Percentiles rank a stretch among this genome's conserved stretches.
These are phyloP conservation scores for Aleiodes sp. DNA, from an alignment of 1,140 invertebrate genomes.

Conservation along the genomic window DNA sequence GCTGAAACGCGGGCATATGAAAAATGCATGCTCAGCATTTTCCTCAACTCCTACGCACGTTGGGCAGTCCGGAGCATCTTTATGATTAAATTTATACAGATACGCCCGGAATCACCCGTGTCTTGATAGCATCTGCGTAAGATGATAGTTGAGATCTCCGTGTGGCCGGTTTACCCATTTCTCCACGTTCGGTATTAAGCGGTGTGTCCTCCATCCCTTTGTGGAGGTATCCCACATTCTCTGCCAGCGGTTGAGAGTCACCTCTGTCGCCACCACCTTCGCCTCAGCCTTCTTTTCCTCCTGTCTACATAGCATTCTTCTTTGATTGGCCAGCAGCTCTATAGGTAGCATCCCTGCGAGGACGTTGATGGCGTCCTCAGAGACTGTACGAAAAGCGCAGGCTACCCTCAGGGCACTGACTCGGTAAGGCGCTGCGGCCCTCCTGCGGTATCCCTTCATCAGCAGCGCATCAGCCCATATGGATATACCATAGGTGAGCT, in stretches of 20 bases:
- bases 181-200: constrained; percentile 33
- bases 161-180: constrained; percentile 33
- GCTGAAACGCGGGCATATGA: background rate
- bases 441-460: too few species aligned
- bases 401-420: constrained; percentile 31
- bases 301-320: background rate
- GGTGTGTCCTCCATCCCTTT: constrained; percentile 35
- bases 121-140: constrained; percentile 38
- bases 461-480: constrained; percentile 28
- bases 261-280: background rate
- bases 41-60: background rate
- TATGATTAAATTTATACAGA: constrained; percentile 5
- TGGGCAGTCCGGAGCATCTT: background rate
- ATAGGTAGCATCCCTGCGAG: constrained; percentile 37
- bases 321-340: constrained; percentile 29
- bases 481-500: too few species aligned
- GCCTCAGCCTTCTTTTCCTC: background rate
- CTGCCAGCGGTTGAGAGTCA: too few species aligned
- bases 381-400: constrained; percentile 38
- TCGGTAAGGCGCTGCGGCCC: constrained; percentile 22
- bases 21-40: constrained; percentile 7
- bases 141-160: constrained; percentile 33
- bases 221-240: constrained; percentile 33
- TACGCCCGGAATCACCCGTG: constrained; percentile 40
- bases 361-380: constrained; percentile 34